Evolutionary conservation across 2,888 invertebrate species (phyloP), one percentile per base, ranked within the genome.

Genomic region (Drosophila incognita): DNA sequence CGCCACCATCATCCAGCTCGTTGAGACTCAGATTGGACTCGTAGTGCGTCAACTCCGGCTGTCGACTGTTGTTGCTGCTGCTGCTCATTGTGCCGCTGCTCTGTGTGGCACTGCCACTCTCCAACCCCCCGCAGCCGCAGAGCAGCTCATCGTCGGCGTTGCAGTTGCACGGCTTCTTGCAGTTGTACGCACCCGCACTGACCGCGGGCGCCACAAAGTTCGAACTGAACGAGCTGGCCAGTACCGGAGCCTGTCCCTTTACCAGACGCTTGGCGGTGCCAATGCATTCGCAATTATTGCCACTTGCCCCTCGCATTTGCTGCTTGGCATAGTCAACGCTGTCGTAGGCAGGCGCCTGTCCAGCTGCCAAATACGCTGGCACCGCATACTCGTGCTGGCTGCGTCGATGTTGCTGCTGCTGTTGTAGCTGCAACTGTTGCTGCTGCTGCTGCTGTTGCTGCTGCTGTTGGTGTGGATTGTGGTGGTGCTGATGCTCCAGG

Each of bases 301-400:
- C 36, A 11, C 7, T 27, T 36, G 27, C 54, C 18, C n/a, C 56
- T 38, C 56, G 75, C 51, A 82, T 69, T 48, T 89, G 85, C 64
- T 91, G 92, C 64, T 91, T 89, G 51, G 82, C 88, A 42, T 91
- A 92, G 64, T 92, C 91, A 4, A 91, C 90, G 69, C 92, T 89
- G 62, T 91, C 91, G 60, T 92, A 91, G 62, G 89, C 88, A 0
- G 91, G 85, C 31, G 70, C 83, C 51, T 75, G 78, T 59, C 69
- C 72, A 15, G 42, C 66, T 31, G 64, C 82, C 62, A 91, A 54
- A 42, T 92, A 93, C 7, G 92, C 89, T 31, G 93, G 93, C 76
- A 93, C 93, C 10, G 93, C 93, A 67, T 93, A 93, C 65, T 93
- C 93, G 58, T 93, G 92, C 58, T 93, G 93, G 29, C 92, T 90